Conservation (phyloP, 2,888 invertebrate species). For the Iselma pallidipennis region DNA sequence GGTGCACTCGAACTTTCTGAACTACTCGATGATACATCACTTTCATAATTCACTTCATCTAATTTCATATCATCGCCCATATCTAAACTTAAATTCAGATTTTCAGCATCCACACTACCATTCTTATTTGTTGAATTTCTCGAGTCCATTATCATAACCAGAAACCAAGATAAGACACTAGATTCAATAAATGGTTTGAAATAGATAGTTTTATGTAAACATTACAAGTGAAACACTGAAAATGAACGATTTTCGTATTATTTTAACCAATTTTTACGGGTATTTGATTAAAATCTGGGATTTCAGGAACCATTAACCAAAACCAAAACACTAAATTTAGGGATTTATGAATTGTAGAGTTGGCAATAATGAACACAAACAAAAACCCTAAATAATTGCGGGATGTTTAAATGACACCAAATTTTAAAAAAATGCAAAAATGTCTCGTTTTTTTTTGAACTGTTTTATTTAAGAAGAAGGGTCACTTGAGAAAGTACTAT, state of each 20-base stretch:
- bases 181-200: neutral
- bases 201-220: neutral
- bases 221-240: neutral
- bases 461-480: too few species aligned
- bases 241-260: neutral
- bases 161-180: neutral
- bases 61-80: conserved; percentile 81
- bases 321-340: neutral
- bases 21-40: conserved; percentile 85
- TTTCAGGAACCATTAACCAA: neutral
- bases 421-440: too few species aligned
- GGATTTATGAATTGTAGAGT: neutral
- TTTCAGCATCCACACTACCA: conserved; percentile 54
- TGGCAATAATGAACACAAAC: neutral
- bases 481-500: too few species aligned
- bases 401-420: neutral
- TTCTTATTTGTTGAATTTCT: conserved; percentile 49
- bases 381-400: neutral
- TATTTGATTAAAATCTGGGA: neutral
- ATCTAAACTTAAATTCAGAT: conserved; percentile 58
- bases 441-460: too few species aligned
- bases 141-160: conserved; percentile 50
- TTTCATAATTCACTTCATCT: conserved; percentile 79
- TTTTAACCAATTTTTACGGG: neutral
- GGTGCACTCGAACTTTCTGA: conserved; percentile 73